phyloP scores from a whole-genome alignment of 2,888 invertebrate genomes.

The Drosophila colorata region DNA sequence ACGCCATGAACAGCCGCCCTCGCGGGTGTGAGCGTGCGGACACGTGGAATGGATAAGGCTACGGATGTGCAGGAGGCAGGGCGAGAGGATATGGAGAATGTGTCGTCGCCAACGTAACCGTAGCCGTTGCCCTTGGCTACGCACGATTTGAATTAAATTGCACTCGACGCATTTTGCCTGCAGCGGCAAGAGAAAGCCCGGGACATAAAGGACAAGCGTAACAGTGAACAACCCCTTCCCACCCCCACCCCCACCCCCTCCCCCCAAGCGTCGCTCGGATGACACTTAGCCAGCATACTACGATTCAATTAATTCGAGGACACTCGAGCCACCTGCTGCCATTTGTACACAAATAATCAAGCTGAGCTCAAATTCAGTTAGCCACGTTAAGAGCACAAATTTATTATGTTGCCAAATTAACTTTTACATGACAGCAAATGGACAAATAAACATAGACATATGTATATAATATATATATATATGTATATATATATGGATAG shows the following conservation, averaged over 20 bases:
- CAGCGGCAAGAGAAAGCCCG: constrained; percentile 7
- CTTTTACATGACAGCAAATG: constrained; percentile 22
- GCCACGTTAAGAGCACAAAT: constrained; percentile 28
- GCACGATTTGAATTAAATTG: constrained; percentile 80
- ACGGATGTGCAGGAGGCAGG: neutral
- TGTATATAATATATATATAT: neutral
- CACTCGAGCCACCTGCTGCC: constrained; percentile 38
- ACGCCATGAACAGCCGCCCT: no score
- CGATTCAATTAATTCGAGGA: constrained; percentile 55
- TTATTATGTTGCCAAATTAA: constrained; percentile 45
- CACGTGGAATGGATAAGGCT: constrained; percentile 5
- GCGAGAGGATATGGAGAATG: constrained; percentile 15
- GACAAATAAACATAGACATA: constrained; percentile 5
- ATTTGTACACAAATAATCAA: constrained; percentile 43
- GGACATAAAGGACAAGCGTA: constrained; percentile 2
- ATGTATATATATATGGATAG: no score
- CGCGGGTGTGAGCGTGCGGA: constrained; percentile 1
- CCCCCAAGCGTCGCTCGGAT: neutral
- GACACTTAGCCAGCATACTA: constrained; percentile 22
- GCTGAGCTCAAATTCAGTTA: constrained; percentile 34
- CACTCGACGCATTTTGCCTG: constrained; percentile 72
- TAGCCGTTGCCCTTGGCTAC: constrained; percentile 71
- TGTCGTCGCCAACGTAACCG: constrained; percentile 33
- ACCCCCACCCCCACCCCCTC: neutral
- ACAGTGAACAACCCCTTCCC: neutral